Evolutionary conservation across 2,888 invertebrate species (phyloP), one percentile per base, ranked within the genome.

Genomic region (Agonopterix heracliana): DNA sequence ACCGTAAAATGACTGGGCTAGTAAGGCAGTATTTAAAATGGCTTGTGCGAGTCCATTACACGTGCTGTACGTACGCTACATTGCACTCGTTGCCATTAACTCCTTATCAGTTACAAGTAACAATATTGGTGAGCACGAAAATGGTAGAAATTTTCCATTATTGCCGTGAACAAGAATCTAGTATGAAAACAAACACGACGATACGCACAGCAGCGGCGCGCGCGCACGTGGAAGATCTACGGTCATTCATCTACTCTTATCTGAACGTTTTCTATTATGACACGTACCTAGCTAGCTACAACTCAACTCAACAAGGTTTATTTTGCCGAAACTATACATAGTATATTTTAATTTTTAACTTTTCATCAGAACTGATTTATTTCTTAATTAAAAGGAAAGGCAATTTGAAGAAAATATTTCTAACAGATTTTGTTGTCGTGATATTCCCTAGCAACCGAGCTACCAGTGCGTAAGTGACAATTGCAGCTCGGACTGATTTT

Each of bases 101-200:
- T 41, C 64, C 71, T 82, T 82, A 84, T 81, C 77, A 69, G 63
- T 57, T 58, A 67, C 68, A 71, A 72, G 68, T 68, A 74, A 77
- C 68, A 73, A 73, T 74, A 77, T 72, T 67, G 64, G 68, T 64
- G 60, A 69, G 68, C 80, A 78, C 71, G 77, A 72, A 79, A 78
- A 70, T 60, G 61, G 76, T 81, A 82, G 67, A 82, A 80, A 74
- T 64, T 75, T 77, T 78, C 72, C 73, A 75, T 72, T 75, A 76
- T 76, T 66, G 68, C 58, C 60, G 65, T 68, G 63, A 70, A 64
- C 65, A 65, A 60, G 54, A 61, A 17, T 17, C 17, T 3, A 17
- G 17, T 17, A 67, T 61, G 65, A 71, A 78, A 75, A 75, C 69
- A 69, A 72, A 69, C 60, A 66, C 63, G 61, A 63, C 62, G 59